A percentile compares a stretch with the other conserved stretches of the same genome.
Evolutionary conservation across 2,797 vertebrate genomes (phyloP).

Genomic region (Enteromius radiatus): DNA sequence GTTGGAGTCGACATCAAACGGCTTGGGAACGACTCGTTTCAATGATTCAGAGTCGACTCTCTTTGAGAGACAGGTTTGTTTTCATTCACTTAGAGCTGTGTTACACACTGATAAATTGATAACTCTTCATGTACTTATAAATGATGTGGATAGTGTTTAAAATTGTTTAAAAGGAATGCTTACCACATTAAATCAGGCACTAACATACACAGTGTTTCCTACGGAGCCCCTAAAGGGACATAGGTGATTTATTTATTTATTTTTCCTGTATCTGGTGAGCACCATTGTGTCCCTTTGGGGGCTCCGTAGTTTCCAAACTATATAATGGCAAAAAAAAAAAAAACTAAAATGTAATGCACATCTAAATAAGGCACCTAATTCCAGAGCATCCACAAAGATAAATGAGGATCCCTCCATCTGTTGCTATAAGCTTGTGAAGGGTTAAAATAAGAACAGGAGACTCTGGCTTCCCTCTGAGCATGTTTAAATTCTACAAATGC

Average conservation of each 20-base stretch:
- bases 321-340: background rate
- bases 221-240: no score
- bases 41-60: no score
- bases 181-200: background rate
- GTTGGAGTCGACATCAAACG: no score
- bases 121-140: background rate
- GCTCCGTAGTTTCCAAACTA: no score
- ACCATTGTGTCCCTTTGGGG: no score
- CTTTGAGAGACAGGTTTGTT: no score
- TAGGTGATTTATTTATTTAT: no score
- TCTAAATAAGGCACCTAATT: background rate
- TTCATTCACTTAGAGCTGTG: no score
- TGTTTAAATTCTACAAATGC: slow-evolving; percentile 6
- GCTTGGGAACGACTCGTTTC: no score
- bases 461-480: background rate
- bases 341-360: background rate
- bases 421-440: slow-evolving; percentile 9
- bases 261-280: no score
- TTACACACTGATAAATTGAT: no score
- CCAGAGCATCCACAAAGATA: background rate
- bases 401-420: background rate
- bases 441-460: slow-evolving; percentile 4
- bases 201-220: background rate
- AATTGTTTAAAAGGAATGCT: background rate
- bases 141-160: background rate